Conservation (phyloP, 2,888 invertebrate species). For the Crematogaster levior region DNA sequence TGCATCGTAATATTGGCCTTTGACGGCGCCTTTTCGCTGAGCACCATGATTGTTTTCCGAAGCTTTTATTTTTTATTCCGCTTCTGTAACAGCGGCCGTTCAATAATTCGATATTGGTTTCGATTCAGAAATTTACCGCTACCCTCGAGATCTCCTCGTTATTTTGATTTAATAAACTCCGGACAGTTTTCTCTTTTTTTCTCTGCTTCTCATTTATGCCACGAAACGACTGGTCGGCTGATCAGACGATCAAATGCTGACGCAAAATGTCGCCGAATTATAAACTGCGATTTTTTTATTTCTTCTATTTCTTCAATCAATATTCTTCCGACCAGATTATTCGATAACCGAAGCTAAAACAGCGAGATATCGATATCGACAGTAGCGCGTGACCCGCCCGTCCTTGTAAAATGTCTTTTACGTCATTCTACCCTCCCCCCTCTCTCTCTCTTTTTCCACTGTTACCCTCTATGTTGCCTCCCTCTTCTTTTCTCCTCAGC, state of each 20-base stretch:
- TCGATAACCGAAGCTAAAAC: constrained; percentile 58
- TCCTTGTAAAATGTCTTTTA: constrained; percentile 61
- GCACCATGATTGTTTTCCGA: neutral
- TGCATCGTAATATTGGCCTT: neutral
- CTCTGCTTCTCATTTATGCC: neutral
- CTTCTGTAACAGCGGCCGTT: constrained; percentile 7
- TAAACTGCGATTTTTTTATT: constrained; percentile 55
- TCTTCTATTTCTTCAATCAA: constrained; percentile 56
- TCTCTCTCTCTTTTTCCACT: neutral
- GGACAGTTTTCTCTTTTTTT: neutral
- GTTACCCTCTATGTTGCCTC: constrained; percentile 28
- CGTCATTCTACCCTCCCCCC: constrained; percentile 26
- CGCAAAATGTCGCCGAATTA: constrained; percentile 58
- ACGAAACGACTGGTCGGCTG: neutral
- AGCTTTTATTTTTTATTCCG: constrained; percentile 24
- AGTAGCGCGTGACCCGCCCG: constrained; percentile 66
- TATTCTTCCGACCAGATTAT: constrained; percentile 24
- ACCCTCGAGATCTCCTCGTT: neutral
- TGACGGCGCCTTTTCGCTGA: neutral
- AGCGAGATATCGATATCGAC: constrained; percentile 74
- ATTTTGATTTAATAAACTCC: constrained; percentile 27
- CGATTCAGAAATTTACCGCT: constrained; percentile 45
- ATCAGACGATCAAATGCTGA: neutral
- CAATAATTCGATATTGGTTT: constrained; percentile 49
- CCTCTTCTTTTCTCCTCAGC: constrained; percentile 28